A percentile compares a stretch with the other conserved stretches of the same genome.
These are phyloP conservation scores for Myzus persicae DNA, from an alignment of 1,140 invertebrate genomes.

Conservation along the genomic window DNA sequence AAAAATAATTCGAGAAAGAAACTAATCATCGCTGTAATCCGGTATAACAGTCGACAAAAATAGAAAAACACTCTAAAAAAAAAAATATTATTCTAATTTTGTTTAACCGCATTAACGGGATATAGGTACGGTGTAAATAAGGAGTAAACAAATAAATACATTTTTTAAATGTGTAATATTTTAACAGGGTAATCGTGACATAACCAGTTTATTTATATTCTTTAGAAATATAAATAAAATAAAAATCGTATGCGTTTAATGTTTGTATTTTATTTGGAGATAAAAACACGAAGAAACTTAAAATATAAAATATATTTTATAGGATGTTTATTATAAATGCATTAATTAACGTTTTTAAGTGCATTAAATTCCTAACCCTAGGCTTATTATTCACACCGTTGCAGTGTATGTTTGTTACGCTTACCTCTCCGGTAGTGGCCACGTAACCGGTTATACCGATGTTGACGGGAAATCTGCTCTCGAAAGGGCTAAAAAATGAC, in stretches of 20 bases:
- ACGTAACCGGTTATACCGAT: slow-evolving; percentile 95
- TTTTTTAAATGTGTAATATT: background rate
- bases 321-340: background rate
- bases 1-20: background rate
- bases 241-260: background rate
- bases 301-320: background rate
- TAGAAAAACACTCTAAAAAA: background rate
- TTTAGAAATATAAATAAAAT: background rate
- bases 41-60: background rate
- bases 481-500: slow-evolving; percentile 75
- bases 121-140: background rate
- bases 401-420: slow-evolving; percentile 59
- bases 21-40: background rate
- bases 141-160: slow-evolving; percentile 2
- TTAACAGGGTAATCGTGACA: background rate
- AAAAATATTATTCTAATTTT: background rate
- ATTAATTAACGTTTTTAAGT: background rate
- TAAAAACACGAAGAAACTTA: background rate
- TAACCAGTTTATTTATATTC: slow-evolving; percentile 3
- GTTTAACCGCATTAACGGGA: background rate
- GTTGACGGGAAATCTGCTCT: slow-evolving; percentile 94
- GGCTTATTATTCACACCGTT: background rate
- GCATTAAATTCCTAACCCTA: background rate
- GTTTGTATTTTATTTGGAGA: background rate
- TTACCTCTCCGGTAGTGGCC: slow-evolving; percentile 93